Evolutionary conservation across 2,113 vertebrate species (phyloP), one percentile per base, ranked within the genome.

Genomic region (Notiomystis cincta): DNA sequence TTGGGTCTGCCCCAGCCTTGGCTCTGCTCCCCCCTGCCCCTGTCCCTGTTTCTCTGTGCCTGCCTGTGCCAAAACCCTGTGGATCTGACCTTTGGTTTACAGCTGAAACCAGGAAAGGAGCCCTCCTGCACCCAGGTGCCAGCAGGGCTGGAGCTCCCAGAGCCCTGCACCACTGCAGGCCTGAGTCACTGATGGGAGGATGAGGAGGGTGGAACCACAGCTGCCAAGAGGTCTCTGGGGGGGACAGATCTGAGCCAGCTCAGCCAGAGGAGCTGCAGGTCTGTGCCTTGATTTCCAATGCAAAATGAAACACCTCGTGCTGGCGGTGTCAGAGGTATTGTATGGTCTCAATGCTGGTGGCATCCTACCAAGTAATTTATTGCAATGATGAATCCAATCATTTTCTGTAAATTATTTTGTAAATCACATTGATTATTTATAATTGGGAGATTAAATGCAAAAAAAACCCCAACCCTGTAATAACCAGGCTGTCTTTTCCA

Each of bases 341-440:
- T 75, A 12, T 62, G 7, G 0, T 58, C 79, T 85, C 90, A 73
- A 2, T 13, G 16, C 89, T 50, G 83, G 85, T 79, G 87, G 69
- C 95, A 89, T 84, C 16, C 3, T 73, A 71, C 87, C 8, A 7
- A 94, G 69, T 97, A 97, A 97, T 95, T 97, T 97, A 91, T 97
- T 96, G 86, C 58, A 93, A 88, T 95, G 94, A 95, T 94, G 86
- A 86, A 90, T 33, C 88, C 88, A 96, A 95, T 95, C 60, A 73
- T 97, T 60, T 94, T 57, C 79, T 80, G 92, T 96, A 97, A 97
- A 97, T 97, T 95, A 96, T 95, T 97, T 85, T 93, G 95, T 98
- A 97, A 96, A 97, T 97, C 94, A 88, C 82, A 96, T 96, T 97
- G 96, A 97, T 96, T 91, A 87, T 91, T 85, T 93, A 72, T 89